Evolutionary conservation across 1,140 invertebrate species (phyloP), one percentile per base, ranked within the genome.

Genomic region (Magallana ariakensis): DNA sequence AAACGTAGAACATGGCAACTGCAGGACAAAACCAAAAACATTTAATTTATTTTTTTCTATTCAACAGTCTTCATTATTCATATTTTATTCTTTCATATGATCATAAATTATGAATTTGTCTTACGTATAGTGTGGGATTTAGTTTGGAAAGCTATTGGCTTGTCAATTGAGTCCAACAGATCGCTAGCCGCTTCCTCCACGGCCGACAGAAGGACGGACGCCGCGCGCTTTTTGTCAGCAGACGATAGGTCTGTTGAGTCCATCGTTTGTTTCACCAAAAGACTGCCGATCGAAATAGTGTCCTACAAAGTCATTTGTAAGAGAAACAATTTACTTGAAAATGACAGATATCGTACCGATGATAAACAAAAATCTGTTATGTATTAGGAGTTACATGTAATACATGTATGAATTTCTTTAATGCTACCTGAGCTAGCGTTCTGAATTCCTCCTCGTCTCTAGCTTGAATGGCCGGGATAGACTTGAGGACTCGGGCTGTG

Each of bases 161-260:
- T 83, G 55, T 92, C 86, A 2, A 99, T 96, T 10, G 97, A 97
- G 90, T 98, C 97, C 11, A 98, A 98, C 85, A 99, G 95, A 0
- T 98, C 95, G 93, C 98, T 98, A 0, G 98, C 98, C 92, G 98
- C 98, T 92, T 98, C 97, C 94, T 99, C 98, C 2, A 94, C 88
- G 22, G 92, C 90, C 11, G 85, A 87, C 60, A 94, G 80, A 2
- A 94, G 86, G 6, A 88, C 88, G 7, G 93, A 91, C 15, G 94
- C 88, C 0, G 91, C 90, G 46, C 91, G 70, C 54, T 90, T 89
- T 82, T 92, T 92, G 84, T 91, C 91, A 13, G 87, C 81, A 5
- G 85, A 85, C 10, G 16, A 57, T 53, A 80, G 19, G 9, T 84
- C 75, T 26, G 11, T 22, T 3, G 55, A 87, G 46, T 57, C 53